Conservation (phyloP, 2,888 invertebrate genomes). For the Heliconius aoede region DNA sequence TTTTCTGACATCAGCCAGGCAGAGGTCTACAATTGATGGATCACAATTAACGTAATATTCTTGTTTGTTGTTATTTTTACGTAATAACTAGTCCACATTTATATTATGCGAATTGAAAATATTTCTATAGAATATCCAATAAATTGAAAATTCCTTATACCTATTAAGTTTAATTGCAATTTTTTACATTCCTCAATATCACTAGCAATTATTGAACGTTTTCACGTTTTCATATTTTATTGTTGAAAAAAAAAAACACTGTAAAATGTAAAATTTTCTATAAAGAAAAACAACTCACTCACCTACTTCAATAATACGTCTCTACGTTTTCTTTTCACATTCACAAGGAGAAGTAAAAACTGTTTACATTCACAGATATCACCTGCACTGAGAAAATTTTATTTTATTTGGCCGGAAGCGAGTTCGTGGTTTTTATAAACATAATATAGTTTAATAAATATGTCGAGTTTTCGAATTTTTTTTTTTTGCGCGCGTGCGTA, state of each 20-base stretch:
- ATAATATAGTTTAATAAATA: constrained; percentile 29
- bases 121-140: constrained; percentile 17
- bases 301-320: background rate
- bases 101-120: constrained; percentile 22
- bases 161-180: background rate
- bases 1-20: background rate
- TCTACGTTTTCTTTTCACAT: constrained; percentile 9
- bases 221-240: background rate
- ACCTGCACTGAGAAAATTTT: background rate
- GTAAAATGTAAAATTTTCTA: background rate
- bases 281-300: constrained; percentile 4
- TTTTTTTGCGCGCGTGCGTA: constrained; percentile 15
- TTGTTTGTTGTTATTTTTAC: constrained; percentile 10
- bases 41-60: constrained; percentile 3
- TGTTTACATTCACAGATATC: constrained; percentile 9
- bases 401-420: constrained; percentile 28
- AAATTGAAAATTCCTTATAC: constrained; percentile 10
- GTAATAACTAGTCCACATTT: constrained; percentile 23
- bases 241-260: background rate
- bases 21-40: background rate
- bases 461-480: constrained; percentile 11
- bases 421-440: constrained; percentile 39
- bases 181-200: background rate
- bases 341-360: constrained; percentile 8
- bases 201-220: background rate